Evolutionary conservation across 2,113 vertebrate genomes (phyloP), one percentile per base, ranked within the genome.

Genomic region (Cyanoderma ruficeps): DNA sequence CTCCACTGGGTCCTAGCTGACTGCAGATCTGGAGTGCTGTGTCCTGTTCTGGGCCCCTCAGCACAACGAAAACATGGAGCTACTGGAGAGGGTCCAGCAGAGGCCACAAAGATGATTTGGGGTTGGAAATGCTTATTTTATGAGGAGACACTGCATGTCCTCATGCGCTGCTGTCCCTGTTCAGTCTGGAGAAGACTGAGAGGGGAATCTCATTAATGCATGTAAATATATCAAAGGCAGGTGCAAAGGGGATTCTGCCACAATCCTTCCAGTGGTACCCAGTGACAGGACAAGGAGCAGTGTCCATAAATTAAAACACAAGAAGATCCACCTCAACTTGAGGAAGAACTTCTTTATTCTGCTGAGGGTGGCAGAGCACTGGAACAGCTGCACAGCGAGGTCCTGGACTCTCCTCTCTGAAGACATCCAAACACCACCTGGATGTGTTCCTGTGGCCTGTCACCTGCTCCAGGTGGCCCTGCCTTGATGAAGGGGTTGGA

Each of bases 121-220:
- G 23, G 12, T 28, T 4, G 0, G 2, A 9, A 81, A 10, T 15
- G 24, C 24, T 5, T 9, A 7, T n/a, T 19, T 59, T n/a, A 22
- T 7, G 23, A 74, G 59, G 15, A 65, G 33, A 59, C 3, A 57
- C 6, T 50, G 37, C 7, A 59, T 22, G 21, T 59, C 7, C 25
- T 50, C 6, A 16, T 17, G 25, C 30, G 41, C 24, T 25, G 20
- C 37, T 57, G 27, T 17, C 8, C 12, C 33, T 37, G 33, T 20
- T 50, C 13, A 50, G 8, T 24, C 37, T 33, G 31, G 18, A 37
- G 42, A 16, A 64, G 22, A 65, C 31, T 57, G 31, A 65, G 42
- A 79, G 11, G 10, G 27, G 10, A 65, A 65, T 37, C 33, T 57
- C 33, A 28, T 24, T 13, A 59, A 24, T 14, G 6, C 8, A 33